Base-by-base conservation (phyloP, 1,140 invertebrate genomes). In the Carposina sasakii region DNA sequence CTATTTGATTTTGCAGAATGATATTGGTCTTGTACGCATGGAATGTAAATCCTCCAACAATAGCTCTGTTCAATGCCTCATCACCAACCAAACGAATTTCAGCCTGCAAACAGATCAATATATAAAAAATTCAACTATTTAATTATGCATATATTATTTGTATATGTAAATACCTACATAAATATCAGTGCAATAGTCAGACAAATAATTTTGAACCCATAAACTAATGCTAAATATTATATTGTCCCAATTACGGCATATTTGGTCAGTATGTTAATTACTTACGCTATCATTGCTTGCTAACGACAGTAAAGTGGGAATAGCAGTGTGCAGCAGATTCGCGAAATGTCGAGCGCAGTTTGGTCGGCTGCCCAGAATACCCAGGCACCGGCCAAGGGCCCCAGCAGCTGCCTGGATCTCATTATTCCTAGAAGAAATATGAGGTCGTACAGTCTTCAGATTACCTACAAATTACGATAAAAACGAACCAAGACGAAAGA, bases 231-330 rank as follows among this genome's bases (percentile, higher is more conserved):
- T n/a, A n/a, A n/a, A n/a, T n/a, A n/a, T n/a, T n/a, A n/a, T n/a
- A n/a, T n/a, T n/a, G n/a, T n/a, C n/a, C n/a, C n/a, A 19, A 16
- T 34, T 34, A 34, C 12, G 15, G 16, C 13, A 40, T 40, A 17
- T 5, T 19, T 19, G 20, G 13, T 33, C 15, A 13, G 31, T 4
- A 10, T 8, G 9, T n/a, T 33, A 33, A 33, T 33, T 60, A 83
- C 81, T 82, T 60, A 86, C 84, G 63, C 78, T 85, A 34, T 81
- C 71, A 55, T 86, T 75, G 42, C 81, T 85, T 12, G 81, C 81
- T 48, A 86, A 62, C 23, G 60, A 57, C 3, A 86, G 57, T 17
- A 86, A 64, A 21, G 68, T 76, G 3, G 82, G 84, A 49, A 81
- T 70, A 6, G 84, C 71, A 10, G 71, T 58, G 34, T 76, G 78